phyloP scores from a whole-genome alignment of 2,797 vertebrate species.

The Corythornis leucogaster region DNA sequence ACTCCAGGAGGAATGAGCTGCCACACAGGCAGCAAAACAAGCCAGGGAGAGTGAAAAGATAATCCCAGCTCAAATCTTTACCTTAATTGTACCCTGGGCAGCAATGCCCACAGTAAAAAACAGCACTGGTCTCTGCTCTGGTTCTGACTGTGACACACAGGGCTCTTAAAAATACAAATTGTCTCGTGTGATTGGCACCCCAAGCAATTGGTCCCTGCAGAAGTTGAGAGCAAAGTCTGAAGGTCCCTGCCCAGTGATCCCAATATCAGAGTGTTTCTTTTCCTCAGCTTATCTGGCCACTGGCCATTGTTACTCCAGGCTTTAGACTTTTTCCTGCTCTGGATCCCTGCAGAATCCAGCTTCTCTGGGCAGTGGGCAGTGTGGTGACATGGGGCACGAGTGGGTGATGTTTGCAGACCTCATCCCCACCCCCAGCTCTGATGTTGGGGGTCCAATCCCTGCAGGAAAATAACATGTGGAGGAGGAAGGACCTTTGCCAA shows the following conservation, averaged over 20 bases:
- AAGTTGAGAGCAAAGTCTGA: not conserved
- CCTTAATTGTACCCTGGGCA: not conserved
- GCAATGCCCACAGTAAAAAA: not conserved
- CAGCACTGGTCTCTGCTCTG: not conserved
- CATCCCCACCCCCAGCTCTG: not conserved
- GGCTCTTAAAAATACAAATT: not conserved
- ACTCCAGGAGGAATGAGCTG: conserved; percentile 28
- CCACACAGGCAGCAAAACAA: not conserved
- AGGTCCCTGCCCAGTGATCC: not conserved
- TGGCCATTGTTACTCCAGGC: not conserved
- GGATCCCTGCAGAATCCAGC: not conserved
- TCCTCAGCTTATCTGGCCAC: not conserved
- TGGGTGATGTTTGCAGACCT: not conserved
- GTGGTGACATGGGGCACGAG: not conserved
- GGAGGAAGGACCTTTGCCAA: not conserved
- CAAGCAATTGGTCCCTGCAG: not conserved
- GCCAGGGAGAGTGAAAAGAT: not conserved
- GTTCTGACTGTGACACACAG: not conserved
- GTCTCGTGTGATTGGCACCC: not conserved
- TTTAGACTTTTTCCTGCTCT: rapidly evolving
- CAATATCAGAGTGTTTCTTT: not conserved
- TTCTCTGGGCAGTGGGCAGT: not conserved
- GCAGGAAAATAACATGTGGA: not conserved
- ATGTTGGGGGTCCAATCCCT: not conserved
- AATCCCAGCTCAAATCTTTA: not conserved